A percentile compares a stretch with the other conserved stretches of the same genome.
Conservation (phyloP, 1,140 invertebrate genomes). For the Apolygus lucorum region DNA sequence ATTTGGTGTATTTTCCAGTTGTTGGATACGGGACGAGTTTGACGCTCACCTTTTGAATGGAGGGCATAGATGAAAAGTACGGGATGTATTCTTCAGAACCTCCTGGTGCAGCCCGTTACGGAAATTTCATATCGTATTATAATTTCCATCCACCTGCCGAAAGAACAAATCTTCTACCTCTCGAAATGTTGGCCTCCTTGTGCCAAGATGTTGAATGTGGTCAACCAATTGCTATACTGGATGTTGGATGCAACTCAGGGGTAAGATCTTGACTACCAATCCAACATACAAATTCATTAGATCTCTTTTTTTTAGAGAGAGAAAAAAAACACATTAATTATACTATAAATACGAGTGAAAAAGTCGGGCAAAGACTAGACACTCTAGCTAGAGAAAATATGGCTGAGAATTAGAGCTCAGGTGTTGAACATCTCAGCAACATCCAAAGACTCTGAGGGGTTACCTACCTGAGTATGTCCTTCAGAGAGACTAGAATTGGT, state of each 20-base stretch:
- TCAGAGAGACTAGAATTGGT: no score
- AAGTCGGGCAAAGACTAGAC: neutral
- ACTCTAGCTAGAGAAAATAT: neutral
- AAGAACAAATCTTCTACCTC: constrained; percentile 53
- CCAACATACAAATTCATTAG: no score
- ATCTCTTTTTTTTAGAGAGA: no score
- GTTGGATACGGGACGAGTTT: no score
- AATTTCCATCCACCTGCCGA: constrained; percentile 61
- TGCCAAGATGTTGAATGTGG: constrained; percentile 33
- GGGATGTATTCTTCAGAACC: no score
- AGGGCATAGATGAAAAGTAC: no score
- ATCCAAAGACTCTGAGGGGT: no score
- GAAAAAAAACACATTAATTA: neutral
- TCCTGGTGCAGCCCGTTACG: constrained; percentile 65
- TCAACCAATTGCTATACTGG: constrained; percentile 48
- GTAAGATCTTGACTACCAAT: no score
- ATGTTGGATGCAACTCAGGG: constrained; percentile 73
- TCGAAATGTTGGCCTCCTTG: constrained; percentile 46
- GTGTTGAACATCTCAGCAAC: no score
- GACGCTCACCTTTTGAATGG: no score
- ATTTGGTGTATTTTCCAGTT: no score
- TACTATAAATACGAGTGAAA: neutral
- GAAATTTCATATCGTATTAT: constrained; percentile 82
- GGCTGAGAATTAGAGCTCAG: neutral
- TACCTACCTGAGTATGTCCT: no score